Evolutionary conservation across 2,888 invertebrate genomes (phyloP), one percentile per base, ranked within the genome.

Genomic region (Phortica magna): DNA sequence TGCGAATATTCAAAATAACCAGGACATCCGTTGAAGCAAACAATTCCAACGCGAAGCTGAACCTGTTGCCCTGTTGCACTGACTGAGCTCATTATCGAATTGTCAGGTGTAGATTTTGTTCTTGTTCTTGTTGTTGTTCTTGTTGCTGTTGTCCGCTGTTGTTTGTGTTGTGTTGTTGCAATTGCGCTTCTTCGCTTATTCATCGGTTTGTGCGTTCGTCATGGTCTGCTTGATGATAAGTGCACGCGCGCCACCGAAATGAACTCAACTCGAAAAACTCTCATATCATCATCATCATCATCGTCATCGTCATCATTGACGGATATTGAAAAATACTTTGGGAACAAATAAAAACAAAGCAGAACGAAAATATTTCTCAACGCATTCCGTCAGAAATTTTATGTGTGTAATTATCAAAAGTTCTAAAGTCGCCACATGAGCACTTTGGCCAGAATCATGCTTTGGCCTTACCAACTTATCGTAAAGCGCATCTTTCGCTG

Each of bases 21-120:
- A 87, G 87, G 88, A 87, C 88, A 87, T 88, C 88, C 87, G 87
- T 87, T 17, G 65, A 31, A 31, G 19, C 48, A 48, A 31, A 31
- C 31, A 31, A 31, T 31, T 31, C 31, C 31, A 31, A 31, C 31
- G 31, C 31, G 31, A 17, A 10, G 68, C 19, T 68, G 43, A 68
- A 68, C 68, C 68, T 68, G 68, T 68, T 68, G 68, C 48, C 41
- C 41, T n/a, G 19, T 83, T 85, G 84, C 22, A 43, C 19, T 70
- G 17, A 43, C 83, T 88, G 87, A 87, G 83, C 88, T 88, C 82
- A 85, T 85, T 85, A 85, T 87, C 89, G 89, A 85, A 85, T 85
- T 85, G 85, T 85, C 85, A 85, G 85, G 85, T 85, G 85, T 68
- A 48, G 43, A 12, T 42, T 3, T 68, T 39, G 2, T 68, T 43